Evolutionary conservation across 2,797 vertebrate species (phyloP).

Genomic region (Diplodus sargus): DNA sequence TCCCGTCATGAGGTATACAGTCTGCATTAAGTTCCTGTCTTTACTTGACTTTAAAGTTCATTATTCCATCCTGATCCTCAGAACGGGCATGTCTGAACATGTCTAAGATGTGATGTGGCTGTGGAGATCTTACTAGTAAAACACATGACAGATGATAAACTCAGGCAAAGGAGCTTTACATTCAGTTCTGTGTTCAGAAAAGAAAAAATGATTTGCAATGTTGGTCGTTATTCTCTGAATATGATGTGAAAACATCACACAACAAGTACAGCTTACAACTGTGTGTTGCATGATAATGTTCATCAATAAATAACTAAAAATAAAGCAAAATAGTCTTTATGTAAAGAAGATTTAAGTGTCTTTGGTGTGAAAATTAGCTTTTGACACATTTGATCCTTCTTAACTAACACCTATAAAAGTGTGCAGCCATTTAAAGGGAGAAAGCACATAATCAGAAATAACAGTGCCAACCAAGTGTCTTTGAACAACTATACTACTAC

Average conservation of each 20-base stretch:
- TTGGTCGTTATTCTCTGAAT: background rate
- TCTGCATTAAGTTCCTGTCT: background rate
- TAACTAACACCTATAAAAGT: background rate
- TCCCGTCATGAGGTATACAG: background rate
- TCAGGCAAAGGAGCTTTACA: background rate
- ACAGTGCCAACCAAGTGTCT: background rate
- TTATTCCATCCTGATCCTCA: constrained; percentile 28
- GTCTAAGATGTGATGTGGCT: constrained; percentile 25
- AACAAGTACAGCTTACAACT: background rate
- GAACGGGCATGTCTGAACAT: constrained; percentile 64
- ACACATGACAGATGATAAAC: background rate
- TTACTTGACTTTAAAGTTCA: constrained; percentile 20
- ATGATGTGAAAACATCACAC: background rate
- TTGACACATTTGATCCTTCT: background rate
- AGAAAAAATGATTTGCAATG: background rate
- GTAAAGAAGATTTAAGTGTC: background rate
- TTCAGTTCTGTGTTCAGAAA: background rate
- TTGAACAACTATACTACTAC: too few species aligned
- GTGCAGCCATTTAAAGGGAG: background rate
- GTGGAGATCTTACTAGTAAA: background rate
- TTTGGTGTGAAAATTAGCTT: background rate
- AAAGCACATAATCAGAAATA: background rate
- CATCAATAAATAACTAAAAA: background rate
- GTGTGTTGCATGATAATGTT: background rate
- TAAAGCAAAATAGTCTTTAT: background rate